Percentiles rank a stretch among this genome's conserved stretches.
These are phyloP conservation scores for Sitta carolinensis DNA, from an alignment of 2,797 vertebrate species.

Conservation along the genomic window DNA sequence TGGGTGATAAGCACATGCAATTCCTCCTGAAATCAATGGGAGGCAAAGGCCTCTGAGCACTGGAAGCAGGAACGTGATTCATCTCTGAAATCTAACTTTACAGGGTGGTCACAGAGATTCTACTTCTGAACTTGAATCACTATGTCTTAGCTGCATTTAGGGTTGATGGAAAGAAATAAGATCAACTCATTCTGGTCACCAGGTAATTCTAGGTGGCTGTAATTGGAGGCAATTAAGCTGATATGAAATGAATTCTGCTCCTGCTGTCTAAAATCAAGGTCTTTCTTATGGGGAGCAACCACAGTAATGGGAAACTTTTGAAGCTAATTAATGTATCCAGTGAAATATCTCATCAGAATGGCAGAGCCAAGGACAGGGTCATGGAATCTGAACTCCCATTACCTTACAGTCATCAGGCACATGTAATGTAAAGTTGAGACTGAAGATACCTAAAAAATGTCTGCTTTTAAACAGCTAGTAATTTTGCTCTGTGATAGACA, in stretches of 20 bases:
- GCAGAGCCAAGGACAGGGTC: background rate
- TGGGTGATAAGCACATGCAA: slow-evolving; percentile 1
- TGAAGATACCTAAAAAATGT: background rate
- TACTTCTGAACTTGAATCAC: slow-evolving; percentile 16
- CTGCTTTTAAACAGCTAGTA: background rate
- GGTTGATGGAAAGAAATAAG: slow-evolving; percentile 1
- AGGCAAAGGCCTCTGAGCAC: slow-evolving; percentile 22
- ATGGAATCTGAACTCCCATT: background rate
- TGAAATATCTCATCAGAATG: background rate
- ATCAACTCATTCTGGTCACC: background rate
- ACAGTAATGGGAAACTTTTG: background rate
- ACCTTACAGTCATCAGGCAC: background rate
- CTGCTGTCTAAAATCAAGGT: slow-evolving; percentile 33
- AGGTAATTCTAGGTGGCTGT: slow-evolving; percentile 2
- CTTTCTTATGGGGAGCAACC: slow-evolving; percentile 1
- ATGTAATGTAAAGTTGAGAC: background rate
- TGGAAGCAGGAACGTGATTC: slow-evolving; percentile 11
- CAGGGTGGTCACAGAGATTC: background rate
- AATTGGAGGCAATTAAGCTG: slow-evolving; percentile 28
- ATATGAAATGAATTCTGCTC: slow-evolving; percentile 26
- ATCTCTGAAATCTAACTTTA: slow-evolving; percentile 35
- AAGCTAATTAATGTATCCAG: background rate
- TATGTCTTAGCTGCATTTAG: background rate
- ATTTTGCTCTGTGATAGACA: background rate
- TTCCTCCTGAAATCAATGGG: slow-evolving; percentile 31